These are phyloP conservation scores for Picus viridis DNA, from an alignment of 2,797 vertebrate genomes.

Conservation along the genomic window DNA sequence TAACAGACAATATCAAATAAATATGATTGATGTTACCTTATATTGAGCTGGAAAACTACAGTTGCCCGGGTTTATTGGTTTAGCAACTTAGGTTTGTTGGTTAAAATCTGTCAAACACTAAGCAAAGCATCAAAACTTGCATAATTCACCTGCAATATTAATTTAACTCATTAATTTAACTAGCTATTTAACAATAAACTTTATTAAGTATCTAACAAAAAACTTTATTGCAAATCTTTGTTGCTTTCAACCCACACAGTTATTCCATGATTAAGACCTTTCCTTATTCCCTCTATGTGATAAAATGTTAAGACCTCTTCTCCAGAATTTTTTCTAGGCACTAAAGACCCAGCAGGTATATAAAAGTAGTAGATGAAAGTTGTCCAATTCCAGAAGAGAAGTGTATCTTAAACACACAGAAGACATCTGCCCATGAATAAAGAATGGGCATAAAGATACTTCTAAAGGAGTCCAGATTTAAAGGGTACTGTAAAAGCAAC, in stretches of 20 bases:
- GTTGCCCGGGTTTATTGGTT: neutral
- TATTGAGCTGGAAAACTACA: neutral
- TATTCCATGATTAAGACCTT: neutral
- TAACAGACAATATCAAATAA: neutral
- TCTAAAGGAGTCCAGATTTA: neutral
- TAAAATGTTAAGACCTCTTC: neutral
- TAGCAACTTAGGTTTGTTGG: neutral
- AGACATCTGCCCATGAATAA: neutral
- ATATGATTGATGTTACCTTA: neutral
- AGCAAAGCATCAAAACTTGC: neutral
- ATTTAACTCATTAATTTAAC: neutral
- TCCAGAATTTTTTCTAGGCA: neutral
- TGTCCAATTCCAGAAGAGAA: neutral
- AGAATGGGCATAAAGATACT: neutral
- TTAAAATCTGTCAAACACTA: neutral
- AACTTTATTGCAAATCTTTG: neutral
- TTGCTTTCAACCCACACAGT: neutral
- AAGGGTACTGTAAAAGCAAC: neutral
- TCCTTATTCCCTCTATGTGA: neutral
- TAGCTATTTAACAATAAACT: neutral
- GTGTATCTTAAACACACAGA: neutral
- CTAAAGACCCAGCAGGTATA: neutral
- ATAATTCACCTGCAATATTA: neutral
- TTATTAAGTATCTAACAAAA: neutral
- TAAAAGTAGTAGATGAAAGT: neutral